Percentiles rank a stretch among this genome's conserved stretches.
phyloP scores from a whole-genome alignment of 2,113 vertebrate genomes.

The Zosterops pallidus region DNA sequence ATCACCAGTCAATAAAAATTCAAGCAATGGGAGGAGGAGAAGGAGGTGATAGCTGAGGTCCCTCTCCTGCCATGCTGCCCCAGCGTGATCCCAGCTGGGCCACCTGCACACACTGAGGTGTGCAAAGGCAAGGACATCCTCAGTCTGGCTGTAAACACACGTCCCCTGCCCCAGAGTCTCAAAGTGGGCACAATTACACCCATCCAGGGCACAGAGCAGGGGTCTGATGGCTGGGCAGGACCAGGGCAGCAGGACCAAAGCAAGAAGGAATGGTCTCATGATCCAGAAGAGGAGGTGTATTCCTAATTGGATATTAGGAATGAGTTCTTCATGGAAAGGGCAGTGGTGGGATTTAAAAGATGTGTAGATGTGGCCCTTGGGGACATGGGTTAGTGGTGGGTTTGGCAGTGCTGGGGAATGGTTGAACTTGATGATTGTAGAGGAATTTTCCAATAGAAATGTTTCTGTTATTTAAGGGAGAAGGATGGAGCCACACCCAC shows the following conservation, averaged over 20 bases:
- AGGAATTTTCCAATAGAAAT: not conserved
- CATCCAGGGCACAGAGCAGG: accelerated
- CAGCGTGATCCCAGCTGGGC: accelerated
- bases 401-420: not conserved
- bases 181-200: not conserved
- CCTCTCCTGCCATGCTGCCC: not conserved
- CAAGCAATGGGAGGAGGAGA: not conserved
- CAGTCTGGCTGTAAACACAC: accelerated
- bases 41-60: accelerated
- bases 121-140: too few species aligned
- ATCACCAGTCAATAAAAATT: slow-evolving; percentile 59
- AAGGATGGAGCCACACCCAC: not conserved
- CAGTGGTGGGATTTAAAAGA: not conserved
- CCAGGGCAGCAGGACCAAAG: not conserved
- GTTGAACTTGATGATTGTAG: not conserved
- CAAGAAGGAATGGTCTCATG: accelerated
- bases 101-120: too few species aligned
- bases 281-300: not conserved
- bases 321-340: not conserved
- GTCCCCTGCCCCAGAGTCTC: not conserved
- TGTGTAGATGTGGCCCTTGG: not conserved
- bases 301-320: not conserved
- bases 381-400: not conserved
- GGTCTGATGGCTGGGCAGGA: not conserved
- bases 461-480: not conserved